Evolutionary conservation across 2,888 invertebrate species (phyloP).

Genomic region (Carterocephalus palaemon): DNA sequence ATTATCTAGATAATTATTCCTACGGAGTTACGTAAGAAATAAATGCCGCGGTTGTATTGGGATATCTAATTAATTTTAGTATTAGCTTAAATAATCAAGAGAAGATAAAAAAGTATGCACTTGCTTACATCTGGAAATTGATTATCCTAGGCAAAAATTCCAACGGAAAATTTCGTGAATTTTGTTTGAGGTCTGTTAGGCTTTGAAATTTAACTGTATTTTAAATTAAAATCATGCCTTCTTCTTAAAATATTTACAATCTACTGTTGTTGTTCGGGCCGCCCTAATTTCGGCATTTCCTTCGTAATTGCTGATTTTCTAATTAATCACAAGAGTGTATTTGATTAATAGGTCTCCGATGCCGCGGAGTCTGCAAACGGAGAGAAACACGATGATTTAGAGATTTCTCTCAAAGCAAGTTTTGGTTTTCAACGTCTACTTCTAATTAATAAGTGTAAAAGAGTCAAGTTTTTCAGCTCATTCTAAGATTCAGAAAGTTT

Average conservation of each 20-base stretch:
- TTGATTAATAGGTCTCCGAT: constrained; percentile 73
- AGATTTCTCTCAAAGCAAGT: constrained; percentile 45
- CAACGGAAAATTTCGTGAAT: too few species aligned
- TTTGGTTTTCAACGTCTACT: constrained; percentile 44
- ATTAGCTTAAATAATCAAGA: constrained; percentile 31
- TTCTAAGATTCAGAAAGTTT: constrained; percentile 21
- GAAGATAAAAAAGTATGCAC: constrained; percentile 2
- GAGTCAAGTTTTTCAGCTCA: constrained; percentile 25
- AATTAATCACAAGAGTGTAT: constrained; percentile 73
- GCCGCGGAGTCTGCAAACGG: constrained; percentile 31
- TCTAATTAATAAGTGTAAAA: constrained; percentile 58
- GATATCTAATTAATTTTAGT: constrained; percentile 54
- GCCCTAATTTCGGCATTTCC: constrained; percentile 56
- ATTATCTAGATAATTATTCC: constrained; percentile 37
- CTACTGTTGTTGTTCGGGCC: constrained; percentile 22
- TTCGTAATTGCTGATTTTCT: constrained; percentile 71
- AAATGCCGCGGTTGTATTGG: constrained; percentile 50
- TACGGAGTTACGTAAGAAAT: constrained; percentile 45
- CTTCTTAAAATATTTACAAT: constrained; percentile 8
- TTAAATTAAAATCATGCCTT: neutral
- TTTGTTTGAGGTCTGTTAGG: constrained; percentile 33
- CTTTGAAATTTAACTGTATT: neutral
- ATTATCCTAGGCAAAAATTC: too few species aligned
- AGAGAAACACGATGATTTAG: constrained; percentile 53
- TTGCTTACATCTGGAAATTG: too few species aligned